phyloP scores from a whole-genome alignment of 1,140 invertebrate genomes.

The Pemphigus obesinymphae region DNA sequence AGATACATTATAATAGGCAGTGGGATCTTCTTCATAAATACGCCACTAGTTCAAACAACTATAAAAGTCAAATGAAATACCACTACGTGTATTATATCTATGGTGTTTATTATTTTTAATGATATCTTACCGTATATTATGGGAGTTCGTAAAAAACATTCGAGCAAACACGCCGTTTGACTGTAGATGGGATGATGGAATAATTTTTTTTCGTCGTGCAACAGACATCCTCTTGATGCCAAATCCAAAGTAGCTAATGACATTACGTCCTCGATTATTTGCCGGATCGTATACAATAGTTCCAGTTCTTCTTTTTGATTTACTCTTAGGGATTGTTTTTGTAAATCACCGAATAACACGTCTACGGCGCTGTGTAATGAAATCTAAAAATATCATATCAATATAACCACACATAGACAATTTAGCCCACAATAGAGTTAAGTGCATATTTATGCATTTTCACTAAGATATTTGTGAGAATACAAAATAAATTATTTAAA shows the following conservation, averaged over 20 bases:
- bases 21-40: too few relatives aligned
- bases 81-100: too few relatives aligned
- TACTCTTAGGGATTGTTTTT: not conserved
- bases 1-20: too few relatives aligned
- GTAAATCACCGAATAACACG: not conserved
- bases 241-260: not conserved
- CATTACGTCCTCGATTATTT: not conserved
- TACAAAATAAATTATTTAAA: too few relatives aligned
- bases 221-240: not conserved
- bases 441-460: too few relatives aligned
- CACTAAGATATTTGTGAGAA: too few relatives aligned
- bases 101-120: too few relatives aligned
- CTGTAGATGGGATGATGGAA: not conserved
- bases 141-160: not conserved
- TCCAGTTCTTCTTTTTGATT: not conserved
- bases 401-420: too few relatives aligned
- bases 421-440: too few relatives aligned
- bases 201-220: not conserved
- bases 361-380: not conserved
- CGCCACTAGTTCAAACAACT: too few relatives aligned
- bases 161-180: constrained; percentile 1
- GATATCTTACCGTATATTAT: not conserved
- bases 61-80: too few relatives aligned
- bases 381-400: not conserved
- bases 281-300: not conserved